Conservation (phyloP, 2,113 vertebrate genomes). For the Tricholaema leucomelas region DNA sequence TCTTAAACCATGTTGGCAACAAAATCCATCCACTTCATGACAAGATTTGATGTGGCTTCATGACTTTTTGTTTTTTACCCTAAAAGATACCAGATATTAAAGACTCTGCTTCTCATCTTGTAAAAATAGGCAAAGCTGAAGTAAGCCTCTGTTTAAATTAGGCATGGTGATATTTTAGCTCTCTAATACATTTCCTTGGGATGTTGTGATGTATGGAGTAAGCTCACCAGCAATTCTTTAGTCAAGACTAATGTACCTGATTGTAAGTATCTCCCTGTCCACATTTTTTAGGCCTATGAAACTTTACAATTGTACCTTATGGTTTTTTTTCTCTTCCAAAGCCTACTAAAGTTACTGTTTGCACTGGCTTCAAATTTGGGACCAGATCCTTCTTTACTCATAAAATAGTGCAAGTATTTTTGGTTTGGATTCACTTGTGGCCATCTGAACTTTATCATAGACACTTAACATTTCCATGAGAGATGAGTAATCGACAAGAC, state of each 20-base stretch:
- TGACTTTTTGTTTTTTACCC: not conserved
- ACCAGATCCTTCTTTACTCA: not conserved
- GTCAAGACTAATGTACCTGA: not conserved
- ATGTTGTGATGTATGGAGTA: not conserved
- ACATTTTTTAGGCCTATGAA: not conserved
- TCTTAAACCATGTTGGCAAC: not conserved
- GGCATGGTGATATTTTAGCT: not conserved
- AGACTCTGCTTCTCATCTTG: not conserved
- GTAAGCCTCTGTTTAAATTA: constrained; percentile 17
- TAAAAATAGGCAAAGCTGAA: constrained; percentile 11
- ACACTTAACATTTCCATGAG: not conserved
- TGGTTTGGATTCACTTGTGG: not conserved
- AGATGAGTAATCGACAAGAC: not conserved
- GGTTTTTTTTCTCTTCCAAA: constrained; percentile 21
- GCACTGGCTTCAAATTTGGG: not conserved
- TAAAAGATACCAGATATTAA: not conserved
- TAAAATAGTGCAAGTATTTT: not conserved
- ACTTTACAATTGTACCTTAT: not conserved
- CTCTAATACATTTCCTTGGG: not conserved
- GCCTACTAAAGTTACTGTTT: not conserved
- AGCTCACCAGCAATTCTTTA: constrained; percentile 12
- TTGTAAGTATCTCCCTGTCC: not conserved
- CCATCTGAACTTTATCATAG: not conserved
- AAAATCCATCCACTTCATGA: not conserved
- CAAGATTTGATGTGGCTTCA: not conserved